A percentile compares a stretch with the other conserved stretches of the same genome.
Evolutionary conservation across 2,113 vertebrate genomes (phyloP).

Genomic region (rat (Rattus norvegicus)): DNA sequence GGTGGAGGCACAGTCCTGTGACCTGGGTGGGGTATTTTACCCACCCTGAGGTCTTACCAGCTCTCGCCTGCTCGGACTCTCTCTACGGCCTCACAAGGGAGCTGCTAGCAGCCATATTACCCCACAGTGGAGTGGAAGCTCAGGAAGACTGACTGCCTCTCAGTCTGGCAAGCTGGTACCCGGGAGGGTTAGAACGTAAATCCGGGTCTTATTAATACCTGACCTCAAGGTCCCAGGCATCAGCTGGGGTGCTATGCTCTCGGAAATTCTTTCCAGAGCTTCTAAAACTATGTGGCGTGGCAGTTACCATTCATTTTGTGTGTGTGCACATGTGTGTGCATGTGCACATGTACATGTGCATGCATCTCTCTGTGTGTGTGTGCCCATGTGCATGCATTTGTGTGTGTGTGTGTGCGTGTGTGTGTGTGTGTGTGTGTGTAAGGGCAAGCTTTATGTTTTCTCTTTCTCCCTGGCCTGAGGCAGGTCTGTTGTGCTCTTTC

Average conservation of each 20-base stretch:
- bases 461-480: background rate
- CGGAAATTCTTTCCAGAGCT: background rate
- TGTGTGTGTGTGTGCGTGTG: background rate
- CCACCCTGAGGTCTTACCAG: background rate
- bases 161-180: background rate
- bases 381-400: background rate
- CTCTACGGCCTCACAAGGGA: rapidly evolving
- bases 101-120: background rate
- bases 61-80: background rate
- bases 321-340: background rate
- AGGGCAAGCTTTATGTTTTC: background rate
- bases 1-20: background rate
- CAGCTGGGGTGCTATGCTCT: background rate
- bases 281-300: too few relatives aligned
- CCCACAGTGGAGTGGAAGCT: background rate
- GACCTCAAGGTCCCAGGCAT: background rate
- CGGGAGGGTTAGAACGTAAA: background rate
- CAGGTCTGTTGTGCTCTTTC: background rate
- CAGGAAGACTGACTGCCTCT: background rate
- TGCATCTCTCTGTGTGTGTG: background rate
- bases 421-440: background rate
- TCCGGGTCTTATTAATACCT: background rate
- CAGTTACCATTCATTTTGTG: background rate
- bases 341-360: too few relatives aligned
- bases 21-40: background rate